Evolutionary conservation across 2,113 vertebrate species (phyloP), one percentile per base, ranked within the genome.

Genomic region (Misgurnus anguillicaudatus): DNA sequence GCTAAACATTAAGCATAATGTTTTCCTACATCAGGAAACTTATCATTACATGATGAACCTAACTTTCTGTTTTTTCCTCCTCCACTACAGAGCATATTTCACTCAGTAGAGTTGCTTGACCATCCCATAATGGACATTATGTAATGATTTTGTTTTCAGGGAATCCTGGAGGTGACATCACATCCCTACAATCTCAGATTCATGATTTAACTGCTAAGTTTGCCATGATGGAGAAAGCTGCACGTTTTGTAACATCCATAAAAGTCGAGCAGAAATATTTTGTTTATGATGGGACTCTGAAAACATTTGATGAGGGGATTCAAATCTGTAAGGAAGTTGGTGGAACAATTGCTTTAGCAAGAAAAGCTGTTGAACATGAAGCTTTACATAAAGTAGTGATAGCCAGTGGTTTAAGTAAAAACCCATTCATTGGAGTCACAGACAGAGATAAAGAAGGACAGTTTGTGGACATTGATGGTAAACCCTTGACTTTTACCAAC

Each of bases 261-360:
- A 84, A 68, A 65, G 75, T 53, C 7, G 80, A 79, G n/a, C 41
- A 75, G 47, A 84, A 78, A 38, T 81, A 65, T 8, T 84, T 69
- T 3, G 39, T 74, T n/a, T 68, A 64, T 36, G 53, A 81, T 21
- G 69, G 63, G 4, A 24, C n/a, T 17, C 9, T 3, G 3, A 65
- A 14, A 8, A 5, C 9, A 24, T 84, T 78, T 48, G 65, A 76
- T 4, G 9, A 64, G 5, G 77, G 76, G 0, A 6, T 79, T 66
- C 58, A 45, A 64, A 66, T 66, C 58, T 84, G 83, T 60, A 61
- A 6, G 3, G 53, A 42, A 6, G 14, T 16, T 68, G 80, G 83
- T 14, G 80, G 69, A n/a, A 36, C 36, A 19, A 8, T 84, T 16
- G 83, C 53, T 9, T 39, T 81, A 48, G 80, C 83, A 24, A 70